These are phyloP conservation scores for Streblospio benedicti DNA, from an alignment of 1,140 invertebrate species.

Conservation along the genomic window DNA sequence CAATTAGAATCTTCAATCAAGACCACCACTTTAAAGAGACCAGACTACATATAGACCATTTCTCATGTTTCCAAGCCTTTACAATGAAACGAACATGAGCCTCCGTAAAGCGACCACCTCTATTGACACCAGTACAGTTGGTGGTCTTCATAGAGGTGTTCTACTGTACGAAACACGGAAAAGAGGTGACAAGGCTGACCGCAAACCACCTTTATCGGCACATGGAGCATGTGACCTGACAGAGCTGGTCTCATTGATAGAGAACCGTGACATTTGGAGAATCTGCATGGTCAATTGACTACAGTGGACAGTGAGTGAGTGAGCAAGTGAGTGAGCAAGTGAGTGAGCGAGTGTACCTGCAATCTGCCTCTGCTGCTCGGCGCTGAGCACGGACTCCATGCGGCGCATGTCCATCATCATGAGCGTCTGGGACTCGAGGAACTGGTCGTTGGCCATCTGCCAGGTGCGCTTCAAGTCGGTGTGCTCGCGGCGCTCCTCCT, in stretches of 20 bases:
- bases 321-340: too few relatives aligned
- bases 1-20: too few relatives aligned
- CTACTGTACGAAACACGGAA: neutral
- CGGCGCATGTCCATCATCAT: slow-evolving; percentile 49
- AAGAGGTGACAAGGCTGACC: neutral
- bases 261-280: too few relatives aligned
- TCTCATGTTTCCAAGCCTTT: too few relatives aligned
- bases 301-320: neutral
- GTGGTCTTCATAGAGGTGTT: neutral
- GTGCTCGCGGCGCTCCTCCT: slow-evolving; percentile 48
- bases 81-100: too few relatives aligned
- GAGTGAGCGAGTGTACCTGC: slow-evolving; percentile 25
- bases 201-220: neutral
- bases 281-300: slow-evolving; percentile 1
- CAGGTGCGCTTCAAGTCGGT: slow-evolving; percentile 50
- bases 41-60: too few relatives aligned
- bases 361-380: slow-evolving; percentile 45
- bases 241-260: neutral
- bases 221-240: neutral
- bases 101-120: too few relatives aligned
- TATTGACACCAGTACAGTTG: neutral
- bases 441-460: slow-evolving; percentile 54
- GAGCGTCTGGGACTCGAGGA: slow-evolving; percentile 50
- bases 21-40: too few relatives aligned
- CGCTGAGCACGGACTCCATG: slow-evolving; percentile 46